phyloP scores from a whole-genome alignment of 2,797 vertebrate species.

The Pangasius sanitwongsei region DNA sequence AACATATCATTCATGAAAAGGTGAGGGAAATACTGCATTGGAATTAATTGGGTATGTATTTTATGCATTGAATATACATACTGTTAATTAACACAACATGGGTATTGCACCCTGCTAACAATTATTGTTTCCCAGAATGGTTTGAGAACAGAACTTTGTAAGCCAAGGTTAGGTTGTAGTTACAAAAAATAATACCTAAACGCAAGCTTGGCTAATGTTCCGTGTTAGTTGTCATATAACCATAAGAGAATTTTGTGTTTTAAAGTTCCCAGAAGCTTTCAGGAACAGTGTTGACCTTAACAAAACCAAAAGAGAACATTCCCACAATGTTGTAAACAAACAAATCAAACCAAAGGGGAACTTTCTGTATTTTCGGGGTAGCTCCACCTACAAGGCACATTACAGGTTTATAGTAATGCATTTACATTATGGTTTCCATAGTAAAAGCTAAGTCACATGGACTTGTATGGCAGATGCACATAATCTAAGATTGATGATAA shows the following conservation, averaged over 20 bases:
- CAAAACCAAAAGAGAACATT: background rate
- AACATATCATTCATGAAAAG: background rate
- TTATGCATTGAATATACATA: background rate
- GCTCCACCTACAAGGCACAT: background rate
- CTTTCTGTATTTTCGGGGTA: background rate
- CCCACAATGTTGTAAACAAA: background rate
- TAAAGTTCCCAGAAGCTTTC: background rate
- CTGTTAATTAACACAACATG: background rate
- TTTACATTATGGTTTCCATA: background rate
- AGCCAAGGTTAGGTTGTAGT: background rate
- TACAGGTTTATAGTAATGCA: background rate
- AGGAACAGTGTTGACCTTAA: background rate
- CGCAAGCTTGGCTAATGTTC: background rate
- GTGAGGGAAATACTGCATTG: background rate
- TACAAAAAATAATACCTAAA: background rate
- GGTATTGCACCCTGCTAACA: background rate
- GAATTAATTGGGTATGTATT: background rate
- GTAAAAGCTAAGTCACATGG: background rate
- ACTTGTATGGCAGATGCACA: background rate
- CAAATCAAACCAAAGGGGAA: background rate
- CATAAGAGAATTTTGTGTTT: background rate
- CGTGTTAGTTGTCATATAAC: background rate
- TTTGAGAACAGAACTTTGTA: too few species aligned
- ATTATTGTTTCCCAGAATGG: background rate
- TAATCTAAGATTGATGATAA: background rate